These are phyloP conservation scores for Pyrrhosoma nymphula DNA, from an alignment of 2,888 invertebrate genomes.

Conservation along the genomic window DNA sequence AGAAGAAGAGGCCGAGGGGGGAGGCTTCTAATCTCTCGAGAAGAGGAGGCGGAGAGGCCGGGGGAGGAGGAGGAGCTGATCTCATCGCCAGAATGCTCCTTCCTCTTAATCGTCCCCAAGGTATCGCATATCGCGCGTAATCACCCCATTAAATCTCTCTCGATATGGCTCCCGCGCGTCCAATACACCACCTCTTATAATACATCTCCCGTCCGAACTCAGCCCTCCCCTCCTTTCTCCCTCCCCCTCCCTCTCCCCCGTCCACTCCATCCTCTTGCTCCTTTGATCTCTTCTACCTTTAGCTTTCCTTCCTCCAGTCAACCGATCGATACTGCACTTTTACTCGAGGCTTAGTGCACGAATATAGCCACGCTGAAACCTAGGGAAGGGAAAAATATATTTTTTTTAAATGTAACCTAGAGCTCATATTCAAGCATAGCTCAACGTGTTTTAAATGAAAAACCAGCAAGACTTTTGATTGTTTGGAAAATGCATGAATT, in stretches of 20 bases:
- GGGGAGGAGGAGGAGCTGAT: not conserved
- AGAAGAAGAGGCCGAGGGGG: not conserved
- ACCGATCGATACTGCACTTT: not conserved
- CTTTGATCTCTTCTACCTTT: not conserved
- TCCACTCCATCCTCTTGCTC: not conserved
- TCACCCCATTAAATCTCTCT: conserved; percentile 2
- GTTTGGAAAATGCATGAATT: no score
- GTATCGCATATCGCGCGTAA: conserved; percentile 22
- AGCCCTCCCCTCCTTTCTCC: not conserved
- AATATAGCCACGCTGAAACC: no score
- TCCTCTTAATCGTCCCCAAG: not conserved
- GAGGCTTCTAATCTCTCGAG: not conserved
- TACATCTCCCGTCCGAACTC: not conserved
- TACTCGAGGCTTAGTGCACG: not conserved
- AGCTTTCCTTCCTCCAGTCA: not conserved
- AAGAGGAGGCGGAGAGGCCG: not conserved
- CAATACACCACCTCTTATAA: not conserved
- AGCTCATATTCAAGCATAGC: no score
- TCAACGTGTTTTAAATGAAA: no score
- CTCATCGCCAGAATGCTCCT: not conserved
- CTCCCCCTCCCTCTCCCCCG: not conserved
- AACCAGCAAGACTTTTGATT: no score
- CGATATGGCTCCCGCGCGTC: conserved; percentile 11
- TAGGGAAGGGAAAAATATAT: no score
- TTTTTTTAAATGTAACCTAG: no score